Conservation (phyloP, 2,113 vertebrate species). For the Isichthys henryi region DNA sequence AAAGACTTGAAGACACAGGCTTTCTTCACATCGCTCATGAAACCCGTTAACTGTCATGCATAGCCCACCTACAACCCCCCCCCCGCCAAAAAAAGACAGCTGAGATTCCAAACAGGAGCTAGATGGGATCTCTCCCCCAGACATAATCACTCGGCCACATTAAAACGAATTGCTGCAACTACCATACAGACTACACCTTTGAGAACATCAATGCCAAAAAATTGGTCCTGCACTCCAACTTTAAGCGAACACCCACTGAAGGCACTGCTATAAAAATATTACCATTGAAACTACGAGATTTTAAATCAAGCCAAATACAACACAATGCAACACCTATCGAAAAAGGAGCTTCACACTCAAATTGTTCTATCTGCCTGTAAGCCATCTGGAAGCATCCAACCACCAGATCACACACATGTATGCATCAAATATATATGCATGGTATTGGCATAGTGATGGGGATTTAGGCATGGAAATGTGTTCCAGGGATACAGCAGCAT, state of each 20-base stretch:
- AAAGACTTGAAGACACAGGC: constrained; percentile 30
- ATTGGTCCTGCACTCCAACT: neutral
- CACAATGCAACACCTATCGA: neutral
- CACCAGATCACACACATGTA: neutral
- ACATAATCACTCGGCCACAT: neutral
- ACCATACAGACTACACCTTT: neutral
- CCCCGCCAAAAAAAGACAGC: neutral
- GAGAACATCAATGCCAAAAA: neutral
- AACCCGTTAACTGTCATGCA: constrained; percentile 50
- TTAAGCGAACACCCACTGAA: neutral
- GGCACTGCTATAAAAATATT: neutral
- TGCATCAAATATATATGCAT: neutral
- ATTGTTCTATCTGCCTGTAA: neutral
- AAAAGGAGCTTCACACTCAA: neutral
- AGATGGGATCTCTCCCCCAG: neutral
- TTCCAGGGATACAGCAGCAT: neutral
- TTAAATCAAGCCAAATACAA: neutral
- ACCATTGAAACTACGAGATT: neutral
- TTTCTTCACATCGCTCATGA: constrained; percentile 58
- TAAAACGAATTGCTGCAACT: neutral
- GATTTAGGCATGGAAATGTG: neutral
- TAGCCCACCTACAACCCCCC: constrained; percentile 16
- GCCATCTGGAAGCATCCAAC: neutral
- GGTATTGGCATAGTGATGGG: neutral
- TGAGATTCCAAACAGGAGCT: neutral